phyloP scores from a whole-genome alignment of 2,888 invertebrate species.

The Melanchra persicariae region DNA sequence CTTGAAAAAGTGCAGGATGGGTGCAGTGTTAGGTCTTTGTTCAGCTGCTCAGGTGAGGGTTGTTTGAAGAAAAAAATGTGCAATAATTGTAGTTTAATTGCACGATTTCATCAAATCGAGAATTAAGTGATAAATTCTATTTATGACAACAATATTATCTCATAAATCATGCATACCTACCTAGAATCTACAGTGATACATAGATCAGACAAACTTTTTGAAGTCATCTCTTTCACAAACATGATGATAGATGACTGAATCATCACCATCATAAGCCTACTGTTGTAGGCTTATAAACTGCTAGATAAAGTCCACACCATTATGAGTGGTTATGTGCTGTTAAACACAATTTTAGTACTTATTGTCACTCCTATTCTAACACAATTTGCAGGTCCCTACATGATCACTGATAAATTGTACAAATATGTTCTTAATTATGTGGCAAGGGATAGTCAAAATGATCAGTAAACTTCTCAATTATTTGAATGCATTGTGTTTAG shows the following conservation, averaged over 20 bases:
- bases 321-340: background rate
- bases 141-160: background rate
- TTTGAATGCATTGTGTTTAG: too few relatives aligned
- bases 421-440: background rate
- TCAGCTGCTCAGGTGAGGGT: constrained; percentile 91
- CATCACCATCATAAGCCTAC: background rate
- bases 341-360: background rate
- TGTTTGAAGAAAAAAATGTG: too few relatives aligned
- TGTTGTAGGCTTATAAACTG: too few relatives aligned
- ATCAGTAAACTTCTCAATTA: too few relatives aligned
- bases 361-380: background rate
- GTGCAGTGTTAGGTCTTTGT: constrained; percentile 92
- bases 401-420: too few relatives aligned
- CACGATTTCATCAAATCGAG: background rate
- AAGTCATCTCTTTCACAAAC: background rate
- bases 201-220: background rate
- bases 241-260: background rate
- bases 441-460: background rate
- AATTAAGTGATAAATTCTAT: background rate
- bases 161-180: background rate
- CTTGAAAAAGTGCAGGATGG: constrained; percentile 82
- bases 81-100: background rate
- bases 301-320: background rate
- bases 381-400: background rate
- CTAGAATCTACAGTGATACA: background rate